Evolutionary conservation across 2,797 vertebrate species (phyloP), one percentile per base, ranked within the genome.

Genomic region (Anableps anableps): DNA sequence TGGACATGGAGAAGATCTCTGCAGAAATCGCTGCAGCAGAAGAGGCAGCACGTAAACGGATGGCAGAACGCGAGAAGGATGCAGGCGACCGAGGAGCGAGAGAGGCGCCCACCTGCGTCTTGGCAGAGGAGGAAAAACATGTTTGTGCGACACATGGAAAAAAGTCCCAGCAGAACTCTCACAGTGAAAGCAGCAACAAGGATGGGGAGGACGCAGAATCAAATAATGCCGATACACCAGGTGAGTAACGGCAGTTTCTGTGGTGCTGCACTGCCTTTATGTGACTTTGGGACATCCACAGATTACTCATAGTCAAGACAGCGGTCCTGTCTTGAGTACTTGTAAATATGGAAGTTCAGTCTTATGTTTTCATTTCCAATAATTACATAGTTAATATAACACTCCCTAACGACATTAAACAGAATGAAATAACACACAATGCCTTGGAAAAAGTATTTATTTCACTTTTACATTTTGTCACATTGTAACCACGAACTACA

Each of bases 1-100:
- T 99, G 89, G 98, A 99, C 87, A 99, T 99, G 98, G 98, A 99
- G 91, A 99, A 99, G 94, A 97, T 99, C 43, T 98, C 98, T 3
- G 96, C 98, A 14, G 99, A 99, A 90, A 98, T 99, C 13, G 95
- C 97, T 6, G 98, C 98, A 31, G 98, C 98, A 0, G 99, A 99
- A 87, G 99, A 99, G 19, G 97, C 96, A 75, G 97, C 97, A 19
- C 97, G 97, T 70, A 97, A 97, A 84, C 95, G 97, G 7, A 95
- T 97, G 90, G 97, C 96, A 64, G 98, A 98, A 29, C 92, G 97
- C n/a, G 97, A 98, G 79, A 97, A 97, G 85, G 98, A 98, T 43
- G 96, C 95, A 0, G 96, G 96, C 0, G 97, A 98, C 64, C 95
- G 97, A 48, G 96, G 95, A 0, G 95, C 96, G 0, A 86, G 86